phyloP scores from a whole-genome alignment of 2,113 vertebrate species.

The Macrotus californicus region DNA sequence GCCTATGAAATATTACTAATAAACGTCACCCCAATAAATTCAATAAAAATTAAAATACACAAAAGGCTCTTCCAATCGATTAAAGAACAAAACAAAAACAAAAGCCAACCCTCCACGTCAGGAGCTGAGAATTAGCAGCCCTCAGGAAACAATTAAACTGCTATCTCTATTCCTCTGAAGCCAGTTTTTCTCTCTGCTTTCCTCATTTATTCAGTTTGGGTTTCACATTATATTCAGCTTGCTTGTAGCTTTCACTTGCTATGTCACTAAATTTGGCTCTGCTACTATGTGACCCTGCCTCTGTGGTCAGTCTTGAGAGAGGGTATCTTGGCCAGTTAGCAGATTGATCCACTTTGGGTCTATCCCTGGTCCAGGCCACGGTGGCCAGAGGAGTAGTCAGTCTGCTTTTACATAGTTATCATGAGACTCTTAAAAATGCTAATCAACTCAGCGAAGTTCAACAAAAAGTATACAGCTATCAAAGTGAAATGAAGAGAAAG shows the following conservation, averaged over 20 bases:
- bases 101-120: neutral
- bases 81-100: neutral
- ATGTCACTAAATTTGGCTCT: neutral
- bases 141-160: neutral
- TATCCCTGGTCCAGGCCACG: neutral
- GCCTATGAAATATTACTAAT: neutral
- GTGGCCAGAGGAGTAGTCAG: neutral
- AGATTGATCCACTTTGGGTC: accelerated
- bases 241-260: neutral
- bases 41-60: neutral
- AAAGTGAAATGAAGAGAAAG: constrained; percentile 18
- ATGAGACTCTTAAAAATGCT: neutral
- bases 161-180: neutral
- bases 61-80: neutral
- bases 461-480: neutral
- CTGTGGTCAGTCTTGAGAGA: neutral
- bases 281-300: neutral
- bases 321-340: neutral
- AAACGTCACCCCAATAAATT: neutral
- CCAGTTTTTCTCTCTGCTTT: neutral
- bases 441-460: neutral
- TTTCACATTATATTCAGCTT: neutral
- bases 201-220: neutral
- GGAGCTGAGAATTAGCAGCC: neutral
- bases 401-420: neutral